Base-by-base conservation (phyloP, 2,797 vertebrate species). In the Spea hammondii region DNA sequence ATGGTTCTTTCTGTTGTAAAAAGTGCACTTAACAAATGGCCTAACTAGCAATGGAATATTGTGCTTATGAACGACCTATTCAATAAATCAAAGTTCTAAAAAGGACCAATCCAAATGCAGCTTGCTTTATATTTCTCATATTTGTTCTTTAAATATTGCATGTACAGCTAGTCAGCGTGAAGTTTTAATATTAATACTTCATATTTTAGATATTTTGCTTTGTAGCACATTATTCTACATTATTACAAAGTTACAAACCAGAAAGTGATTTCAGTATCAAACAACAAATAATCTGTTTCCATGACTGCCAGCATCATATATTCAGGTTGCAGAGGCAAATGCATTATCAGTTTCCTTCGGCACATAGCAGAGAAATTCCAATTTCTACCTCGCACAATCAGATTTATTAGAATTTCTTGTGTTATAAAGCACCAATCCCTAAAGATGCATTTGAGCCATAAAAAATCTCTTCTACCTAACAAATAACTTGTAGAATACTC, bases 401-500 rank as follows among this genome's bases (percentile, higher is more conserved):
- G 47, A 46, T 47, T 47, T n/a, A 49, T 10, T 48, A 67, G 44
- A 49, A 67, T 67, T 48, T 48, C 11, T 49, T 48, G 10, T n/a
- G 10, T 62, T 17, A 17, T 62, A 62, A 62, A 62, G 59, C 2
- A 62, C 14, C 14, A 11, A 62, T 17, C 7, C 59, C 13, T 17
- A n/a, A 62, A 12, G 59, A 62, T 9, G n/a, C 59, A 62, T 62
- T 62, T 62, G 2, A 17, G 32, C 59, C 59, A 62, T 62, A 62
- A 62, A 62, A 62, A 62, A 62, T 17, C 12, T 6, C n/a, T 62
- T 62, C 59, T 62, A 62, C 6, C n/a, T 32, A 17, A 62, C 59
- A 62, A 62, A 62, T n/a, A 62, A 62, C 59, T 62, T 62, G 59
- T 17, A 32, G 59, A 62, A 62, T 17, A 62, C 32, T 32, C 59